Conservation (phyloP, 2,888 invertebrate species). For the Drosophila fulvimacula region DNA sequence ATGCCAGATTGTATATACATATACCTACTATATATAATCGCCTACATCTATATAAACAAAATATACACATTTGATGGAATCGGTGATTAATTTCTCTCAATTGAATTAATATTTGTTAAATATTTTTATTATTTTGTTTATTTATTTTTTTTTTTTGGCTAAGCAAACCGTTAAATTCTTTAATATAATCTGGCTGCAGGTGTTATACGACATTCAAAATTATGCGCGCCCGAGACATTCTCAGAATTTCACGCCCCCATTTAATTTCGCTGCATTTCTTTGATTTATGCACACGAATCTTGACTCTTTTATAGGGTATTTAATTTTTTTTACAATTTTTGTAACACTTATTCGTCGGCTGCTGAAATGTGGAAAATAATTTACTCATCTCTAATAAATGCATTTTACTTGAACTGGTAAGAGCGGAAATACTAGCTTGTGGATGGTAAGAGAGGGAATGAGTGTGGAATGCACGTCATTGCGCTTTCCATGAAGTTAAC, state of each 20-base stretch:
- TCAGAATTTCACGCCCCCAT: constrained; percentile 54
- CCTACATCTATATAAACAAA: constrained; percentile 8
- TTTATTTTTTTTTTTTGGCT: constrained; percentile 3
- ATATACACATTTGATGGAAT: constrained; percentile 12
- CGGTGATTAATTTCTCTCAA: constrained; percentile 18
- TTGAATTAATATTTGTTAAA: constrained; percentile 2
- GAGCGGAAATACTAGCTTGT: not conserved
- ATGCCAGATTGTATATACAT: constrained; percentile 30
- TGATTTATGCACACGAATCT: constrained; percentile 39
- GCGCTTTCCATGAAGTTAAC: not conserved
- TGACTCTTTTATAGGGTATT: not conserved
- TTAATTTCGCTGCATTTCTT: constrained; percentile 23
- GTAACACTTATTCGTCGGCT: not conserved
- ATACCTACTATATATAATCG: constrained; percentile 14
- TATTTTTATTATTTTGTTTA: not conserved
- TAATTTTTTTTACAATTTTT: not conserved
- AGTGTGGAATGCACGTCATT: not conserved
- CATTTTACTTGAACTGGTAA: not conserved
- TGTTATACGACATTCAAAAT: constrained; percentile 43
- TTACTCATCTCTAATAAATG: not conserved
- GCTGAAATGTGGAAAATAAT: not conserved
- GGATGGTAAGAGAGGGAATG: constrained; percentile 1
- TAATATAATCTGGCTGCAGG: constrained; percentile 43
- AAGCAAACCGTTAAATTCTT: constrained; percentile 17
- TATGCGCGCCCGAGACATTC: constrained; percentile 19